Evolutionary conservation across 2,888 invertebrate species (phyloP), one percentile per base, ranked within the genome.

Genomic region (Lordiphosa fenestrarum): DNA sequence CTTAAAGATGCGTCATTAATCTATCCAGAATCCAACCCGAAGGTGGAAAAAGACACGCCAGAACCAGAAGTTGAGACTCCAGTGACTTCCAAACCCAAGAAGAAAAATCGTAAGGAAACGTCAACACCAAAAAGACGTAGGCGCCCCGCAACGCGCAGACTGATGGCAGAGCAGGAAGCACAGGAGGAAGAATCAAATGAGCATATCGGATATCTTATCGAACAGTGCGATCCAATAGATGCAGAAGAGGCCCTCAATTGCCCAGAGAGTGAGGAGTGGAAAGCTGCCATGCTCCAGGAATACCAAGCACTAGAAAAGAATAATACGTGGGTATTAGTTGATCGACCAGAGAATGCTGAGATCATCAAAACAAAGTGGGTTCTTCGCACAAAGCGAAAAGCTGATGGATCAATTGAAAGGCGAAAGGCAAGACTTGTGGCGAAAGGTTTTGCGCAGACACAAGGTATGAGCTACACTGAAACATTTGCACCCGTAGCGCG

Each of bases 221-320:
- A 36, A 36, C 25, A 25, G 25, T n/a, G 5, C 10, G 36, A 36
- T 6, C 12, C 36, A 12, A 12, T n/a, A 6, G 12, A n/a, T n/a
- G n/a, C n/a, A n/a, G 6, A 44, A 44, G 10, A 44, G 10, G 25
- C 21, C 1, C 12, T 23, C 23, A 23, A 23, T 6, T 25, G n/a
- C 7, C 19, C 44, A 6, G 25, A 44, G 25, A 23, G 44, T 44
- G 12, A 51, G 12, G 41, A 51, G 23, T 51, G 51, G 51, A 19
- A 51, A 19, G 12, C 39, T 6, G 51, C 41, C 12, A 51, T 51
- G 51, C n/a, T 40, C 12, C 15, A 21, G 13, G 51, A 39, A 41
- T 51, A 41, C 41, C 40, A 51, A n/a, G 33, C 33, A 30, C 51
- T 51, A n/a, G 15, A 40, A 41, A 51, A 51, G 33, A 51, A 51